Conservation (phyloP, 1,140 invertebrate species). For the Nasonia giraulti region DNA sequence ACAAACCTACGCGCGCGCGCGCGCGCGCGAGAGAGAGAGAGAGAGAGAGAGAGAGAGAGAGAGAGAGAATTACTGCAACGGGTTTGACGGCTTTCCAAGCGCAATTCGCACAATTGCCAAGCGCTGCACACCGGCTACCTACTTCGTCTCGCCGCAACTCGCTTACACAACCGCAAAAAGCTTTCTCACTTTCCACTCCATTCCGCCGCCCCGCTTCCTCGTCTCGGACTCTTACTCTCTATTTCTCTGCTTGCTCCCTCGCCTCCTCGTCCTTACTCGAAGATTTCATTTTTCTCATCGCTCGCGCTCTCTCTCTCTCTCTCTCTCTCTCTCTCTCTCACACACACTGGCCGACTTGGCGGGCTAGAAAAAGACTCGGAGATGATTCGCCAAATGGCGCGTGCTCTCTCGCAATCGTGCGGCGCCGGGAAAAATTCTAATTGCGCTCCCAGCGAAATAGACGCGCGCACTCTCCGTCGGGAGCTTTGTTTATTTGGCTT, state of each 20-base stretch:
- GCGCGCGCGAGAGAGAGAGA: background rate
- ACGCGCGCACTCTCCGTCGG: background rate
- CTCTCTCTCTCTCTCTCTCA: no score
- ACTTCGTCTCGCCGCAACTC: background rate
- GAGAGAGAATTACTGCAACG: background rate
- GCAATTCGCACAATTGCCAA: background rate
- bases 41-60: background rate
- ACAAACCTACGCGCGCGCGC: no score
- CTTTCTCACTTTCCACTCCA: background rate
- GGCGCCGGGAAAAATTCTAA: background rate
- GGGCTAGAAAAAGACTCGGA: no score
- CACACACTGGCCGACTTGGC: no score
- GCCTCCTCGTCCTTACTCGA: no score
- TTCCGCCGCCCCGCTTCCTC: no score
- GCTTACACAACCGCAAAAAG: background rate
- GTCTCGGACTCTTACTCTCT: no score
- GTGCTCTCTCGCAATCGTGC: background rate
- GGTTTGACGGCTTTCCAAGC: background rate
- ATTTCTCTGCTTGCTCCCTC: background rate
- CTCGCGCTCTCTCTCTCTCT: no score
- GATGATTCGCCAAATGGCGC: background rate
- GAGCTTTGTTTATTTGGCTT: background rate
- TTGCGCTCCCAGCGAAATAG: background rate
- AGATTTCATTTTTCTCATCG: no score
- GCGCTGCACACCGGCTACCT: background rate